These are phyloP conservation scores for Mactra quadrangularis DNA, from an alignment of 1,140 invertebrate genomes.

Conservation along the genomic window DNA sequence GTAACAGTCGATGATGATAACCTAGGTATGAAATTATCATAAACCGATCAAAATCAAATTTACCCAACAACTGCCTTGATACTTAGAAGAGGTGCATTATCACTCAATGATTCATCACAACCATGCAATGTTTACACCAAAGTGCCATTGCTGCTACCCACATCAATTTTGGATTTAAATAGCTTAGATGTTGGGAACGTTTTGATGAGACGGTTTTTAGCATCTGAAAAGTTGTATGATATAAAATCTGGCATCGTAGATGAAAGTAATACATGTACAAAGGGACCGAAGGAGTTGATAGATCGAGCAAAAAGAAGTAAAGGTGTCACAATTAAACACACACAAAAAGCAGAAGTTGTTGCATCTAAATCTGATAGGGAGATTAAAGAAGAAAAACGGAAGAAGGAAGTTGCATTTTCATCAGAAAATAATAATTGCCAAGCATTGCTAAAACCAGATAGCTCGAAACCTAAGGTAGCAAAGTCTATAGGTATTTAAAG, in stretches of 20 bases:
- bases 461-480: slow-evolving; percentile 53
- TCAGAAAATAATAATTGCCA: slow-evolving; percentile 58
- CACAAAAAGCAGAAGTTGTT: background rate
- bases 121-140: slow-evolving; percentile 15
- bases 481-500: slow-evolving; percentile 32
- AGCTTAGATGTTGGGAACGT: slow-evolving; percentile 34
- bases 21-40: background rate
- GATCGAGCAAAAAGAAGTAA: slow-evolving; percentile 35
- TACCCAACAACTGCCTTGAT: background rate
- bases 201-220: slow-evolving; percentile 16
- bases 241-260: background rate
- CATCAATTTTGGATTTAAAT: slow-evolving; percentile 14
- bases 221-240: background rate
- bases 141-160: background rate
- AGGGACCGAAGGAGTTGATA: slow-evolving; percentile 31
- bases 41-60: background rate
- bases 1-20: background rate
- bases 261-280: background rate
- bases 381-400: slow-evolving; percentile 31
- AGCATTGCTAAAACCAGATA: slow-evolving; percentile 59
- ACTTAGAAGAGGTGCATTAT: background rate
- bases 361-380: background rate
- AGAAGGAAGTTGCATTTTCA: slow-evolving; percentile 17
- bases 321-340: slow-evolving; percentile 43
- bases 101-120: background rate